phyloP scores from a whole-genome alignment of 2,113 vertebrate genomes.

The Aviceda subcristata region DNA sequence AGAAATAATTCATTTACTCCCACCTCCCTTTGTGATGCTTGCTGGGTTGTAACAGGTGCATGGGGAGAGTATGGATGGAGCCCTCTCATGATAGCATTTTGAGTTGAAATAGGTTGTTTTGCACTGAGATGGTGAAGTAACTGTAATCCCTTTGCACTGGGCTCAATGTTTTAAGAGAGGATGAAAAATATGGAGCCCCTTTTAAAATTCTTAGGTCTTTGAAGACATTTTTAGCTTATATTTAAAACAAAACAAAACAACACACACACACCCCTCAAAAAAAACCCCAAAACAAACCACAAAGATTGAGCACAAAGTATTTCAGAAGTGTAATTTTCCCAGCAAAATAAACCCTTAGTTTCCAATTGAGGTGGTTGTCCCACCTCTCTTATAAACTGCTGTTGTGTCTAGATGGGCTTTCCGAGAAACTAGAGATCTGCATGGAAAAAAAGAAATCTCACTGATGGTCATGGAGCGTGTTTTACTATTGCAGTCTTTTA shows the following conservation, averaged over 20 bases:
- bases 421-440: neutral
- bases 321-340: neutral
- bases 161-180: neutral
- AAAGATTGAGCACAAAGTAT: neutral
- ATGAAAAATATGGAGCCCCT: neutral
- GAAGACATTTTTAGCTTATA: neutral
- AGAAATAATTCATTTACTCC: neutral
- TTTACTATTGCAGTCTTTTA: neutral
- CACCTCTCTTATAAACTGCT: neutral
- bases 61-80: neutral
- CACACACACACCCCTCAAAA: too few relatives aligned
- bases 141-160: neutral
- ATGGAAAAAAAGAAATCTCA: neutral
- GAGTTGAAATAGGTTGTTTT: neutral
- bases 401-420: neutral
- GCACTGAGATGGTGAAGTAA: neutral
- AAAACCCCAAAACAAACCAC: neutral
- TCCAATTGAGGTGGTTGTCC: neutral
- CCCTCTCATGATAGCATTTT: neutral
- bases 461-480: neutral
- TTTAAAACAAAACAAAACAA: neutral
- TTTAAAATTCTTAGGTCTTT: neutral
- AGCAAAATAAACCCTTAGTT: neutral
- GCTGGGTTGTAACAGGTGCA: neutral
- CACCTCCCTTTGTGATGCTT: neutral